Evolutionary conservation across 2,888 invertebrate species (phyloP), one percentile per base, ranked within the genome.

Genomic region (Muscina levida): DNA sequence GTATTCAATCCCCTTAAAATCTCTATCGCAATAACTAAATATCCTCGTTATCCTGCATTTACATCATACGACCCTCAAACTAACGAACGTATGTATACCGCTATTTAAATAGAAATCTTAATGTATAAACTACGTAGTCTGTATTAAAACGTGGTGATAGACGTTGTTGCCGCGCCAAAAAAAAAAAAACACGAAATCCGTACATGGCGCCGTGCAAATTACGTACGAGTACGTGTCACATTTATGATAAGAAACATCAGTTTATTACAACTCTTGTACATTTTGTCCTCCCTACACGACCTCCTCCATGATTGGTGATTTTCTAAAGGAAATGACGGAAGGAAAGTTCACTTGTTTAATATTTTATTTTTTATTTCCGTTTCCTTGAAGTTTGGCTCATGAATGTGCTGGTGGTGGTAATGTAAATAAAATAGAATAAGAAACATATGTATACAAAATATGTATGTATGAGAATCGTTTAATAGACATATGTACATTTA

Each of bases 231-330:
- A 68, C 67, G 53, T 68, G 51, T 53, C 51, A 67, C 24, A 53
- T 68, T 22, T 68, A 22, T 68, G 51, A 51, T 51, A 68, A 51
- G 37, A 39, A 51, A 53, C 48, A 68, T 68, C 39, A 53, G 51
- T 68, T 68, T 67, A 66, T 19, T 51, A 46, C 51, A 37, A 37
- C 51, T 51, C 19, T 46, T 51, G 67, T 31, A 31, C 31, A 13
- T 59, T n/a, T 62, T 37, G n/a, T 53, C 19, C 6, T 65, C 24
- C 4, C 31, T 31, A n/a, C n/a, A n/a, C n/a, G n/a, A n/a, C n/a
- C 13, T 17, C 31, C 39, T 59, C 59, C 11, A 19, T 13, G 6
- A n/a, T n/a, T 6, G 6, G 46, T 46, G 13, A 48, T 57, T 57
- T 51, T 53, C 51, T 59, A n/a, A 2, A 44, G 44, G 44, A 53